phyloP scores from a whole-genome alignment of 1,140 invertebrate genomes.

The Dufourea novaeangliae region DNA sequence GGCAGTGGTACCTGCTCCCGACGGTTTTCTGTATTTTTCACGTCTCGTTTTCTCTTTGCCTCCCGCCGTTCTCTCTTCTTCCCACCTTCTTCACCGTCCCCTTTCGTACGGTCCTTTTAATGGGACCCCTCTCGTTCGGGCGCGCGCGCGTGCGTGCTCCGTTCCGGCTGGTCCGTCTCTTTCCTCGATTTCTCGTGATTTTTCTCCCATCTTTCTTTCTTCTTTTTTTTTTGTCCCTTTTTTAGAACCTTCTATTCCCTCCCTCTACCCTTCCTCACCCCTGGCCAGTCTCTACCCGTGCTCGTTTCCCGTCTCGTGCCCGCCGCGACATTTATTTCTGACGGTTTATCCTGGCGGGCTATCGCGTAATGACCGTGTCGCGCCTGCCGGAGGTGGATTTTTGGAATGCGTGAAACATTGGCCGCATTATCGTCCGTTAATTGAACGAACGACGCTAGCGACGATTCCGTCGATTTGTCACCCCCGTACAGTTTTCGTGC shows the following conservation, averaged over 20 bases:
- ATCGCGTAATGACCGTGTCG: slow-evolving; percentile 47
- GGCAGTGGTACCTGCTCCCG: slow-evolving; percentile 65
- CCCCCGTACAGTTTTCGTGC: background rate
- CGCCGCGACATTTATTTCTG: slow-evolving; percentile 23
- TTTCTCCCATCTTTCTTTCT: slow-evolving; percentile 22
- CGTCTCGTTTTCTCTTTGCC: slow-evolving; percentile 48
- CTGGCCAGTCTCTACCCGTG: background rate
- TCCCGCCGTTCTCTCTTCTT: background rate
- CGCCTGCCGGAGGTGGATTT: slow-evolving; percentile 41
- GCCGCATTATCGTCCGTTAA: slow-evolving; percentile 36
- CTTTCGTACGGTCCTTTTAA: slow-evolving; percentile 18
- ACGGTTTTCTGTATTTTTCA: slow-evolving; percentile 70
- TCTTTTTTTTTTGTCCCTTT: background rate
- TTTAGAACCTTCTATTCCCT: background rate
- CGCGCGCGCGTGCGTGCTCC: background rate
- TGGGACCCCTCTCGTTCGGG: background rate
- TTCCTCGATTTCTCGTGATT: slow-evolving; percentile 21
- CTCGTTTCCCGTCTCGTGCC: background rate
- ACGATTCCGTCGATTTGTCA: slow-evolving; percentile 34
- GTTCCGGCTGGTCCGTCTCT: background rate
- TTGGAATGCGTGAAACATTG: slow-evolving; percentile 32
- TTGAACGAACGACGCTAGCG: slow-evolving; percentile 21
- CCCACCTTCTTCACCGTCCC: background rate
- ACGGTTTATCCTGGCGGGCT: slow-evolving; percentile 40
- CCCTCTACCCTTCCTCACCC: background rate